Base-by-base conservation (phyloP, 2,113 vertebrate genomes). In the Copsychus sechellarum region DNA sequence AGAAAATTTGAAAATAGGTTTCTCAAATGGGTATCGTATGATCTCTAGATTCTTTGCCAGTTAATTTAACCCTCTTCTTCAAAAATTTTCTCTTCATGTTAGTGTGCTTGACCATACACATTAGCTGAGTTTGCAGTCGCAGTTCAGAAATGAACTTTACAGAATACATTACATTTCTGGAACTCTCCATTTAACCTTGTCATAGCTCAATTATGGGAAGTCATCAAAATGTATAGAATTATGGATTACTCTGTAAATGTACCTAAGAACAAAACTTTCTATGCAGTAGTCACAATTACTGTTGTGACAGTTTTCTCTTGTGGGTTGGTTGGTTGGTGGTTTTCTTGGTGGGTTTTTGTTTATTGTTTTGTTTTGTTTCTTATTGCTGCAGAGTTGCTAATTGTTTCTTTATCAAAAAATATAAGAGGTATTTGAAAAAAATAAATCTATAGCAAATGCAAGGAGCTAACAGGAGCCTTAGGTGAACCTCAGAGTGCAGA, bases 241-340 rank as follows among this genome's bases (percentile, higher is more conserved):
- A 33, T 22, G 19, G 48, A 42, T 76, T 76, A 11, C 12, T 87
- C 25, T 81, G 53, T 81, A 76, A 40, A 65, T 1, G 1, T 34
- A 81, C 17, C n/a, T 11, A 76, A 76, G 50, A 91, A 43, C 17
- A 81, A 80, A 78, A 33, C 6, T 38, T 28, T 42, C 81, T 62
- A 48, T 86, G 36, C 29, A 42, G 29, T 42, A 78, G 38, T 43
- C 12, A 24, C 8, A 31, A 21, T 64, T 84, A 64, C 24, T 5
- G 28, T 42, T 2, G 1, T 31, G n/a, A 74, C 19, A 73, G 36
- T 74, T 88, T 89, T 84, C 6, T 92, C 1, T 36, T 73, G 20
- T 7, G 20, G 11, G 1, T 64, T 53, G 18, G 8, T 48, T 31
- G 25, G 13, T 33, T 54, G 56, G 2, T 56, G 6, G 2, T 0